Evolutionary conservation across 2,113 vertebrate species (phyloP), one percentile per base, ranked within the genome.

Genomic region (Antidorcas marsupialis): DNA sequence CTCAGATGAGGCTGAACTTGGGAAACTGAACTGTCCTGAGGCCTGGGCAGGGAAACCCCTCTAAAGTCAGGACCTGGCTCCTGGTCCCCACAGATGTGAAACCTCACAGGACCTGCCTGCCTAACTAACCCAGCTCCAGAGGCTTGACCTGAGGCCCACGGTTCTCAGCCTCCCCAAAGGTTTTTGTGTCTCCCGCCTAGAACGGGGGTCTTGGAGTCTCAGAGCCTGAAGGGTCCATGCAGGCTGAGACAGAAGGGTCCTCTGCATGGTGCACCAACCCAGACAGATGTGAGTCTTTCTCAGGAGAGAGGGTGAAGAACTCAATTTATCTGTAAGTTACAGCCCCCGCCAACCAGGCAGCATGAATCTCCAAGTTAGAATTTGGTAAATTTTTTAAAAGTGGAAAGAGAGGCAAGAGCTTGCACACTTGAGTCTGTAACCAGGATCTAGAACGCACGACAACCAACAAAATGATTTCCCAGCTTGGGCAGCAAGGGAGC

Each of bases 71-170:
- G 16, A 55, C 33, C 83, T 43, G 6, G 3, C 5, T 30, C 33
- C 16, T 43, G 6, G 2, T 7, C 33, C 45, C 16, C 9, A 78
- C 0, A 2, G 36, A 33, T 13, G 36, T 25, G 7, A 30, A 1
- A 43, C 16, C 27, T 36, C 43, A 62, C 14, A 33, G 62, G 0
- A 2, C 30, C 60, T 27, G 12, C n/a, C 28, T 74, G 92, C 76
- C 36, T 13, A 10, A 27, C 55, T 57, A 57, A 74, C 43, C n/a
- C n/a, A 55, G 16, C 43, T 62, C 36, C 19, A 0, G 45, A 82
- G 45, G 52, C 25, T 43, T 36, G n/a, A 23, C 11, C 47, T 27
- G 30, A 25, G 6, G 11, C 12, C 17, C 17, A 0, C 1, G 2
- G 30, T 9, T 39, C 43, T 7, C 17, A 3, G 23, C 16, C 9